phyloP scores from a whole-genome alignment of 1,140 invertebrate species.

The Aphidius gifuensis region DNA sequence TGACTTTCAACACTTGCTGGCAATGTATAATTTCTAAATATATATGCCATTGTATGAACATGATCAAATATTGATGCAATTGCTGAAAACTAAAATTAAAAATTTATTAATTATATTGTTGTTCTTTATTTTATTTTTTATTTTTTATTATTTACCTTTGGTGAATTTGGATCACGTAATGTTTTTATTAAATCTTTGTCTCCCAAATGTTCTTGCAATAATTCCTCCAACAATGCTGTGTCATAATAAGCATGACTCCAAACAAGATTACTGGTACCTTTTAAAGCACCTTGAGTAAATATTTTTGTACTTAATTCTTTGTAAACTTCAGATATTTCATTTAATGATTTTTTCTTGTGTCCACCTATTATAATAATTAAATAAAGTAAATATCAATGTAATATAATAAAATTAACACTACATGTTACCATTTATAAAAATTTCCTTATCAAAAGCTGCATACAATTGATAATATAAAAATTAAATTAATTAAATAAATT shows the following conservation, averaged over 20 bases:
- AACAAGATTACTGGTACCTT: constrained; percentile 76
- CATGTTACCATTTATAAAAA: no score
- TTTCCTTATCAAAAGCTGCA: no score
- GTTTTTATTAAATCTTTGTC: constrained; percentile 67
- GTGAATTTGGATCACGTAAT: constrained; percentile 58
- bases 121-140: background rate
- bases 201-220: constrained; percentile 72
- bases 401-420: no score
- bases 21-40: constrained; percentile 87
- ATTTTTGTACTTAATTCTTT: constrained; percentile 67
- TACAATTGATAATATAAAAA: no score
- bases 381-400: constrained; percentile 3
- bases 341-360: constrained; percentile 58
- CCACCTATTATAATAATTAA: constrained; percentile 51
- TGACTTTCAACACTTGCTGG: constrained; percentile 72
- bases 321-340: constrained; percentile 67
- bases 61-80: constrained; percentile 82
- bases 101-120: background rate
- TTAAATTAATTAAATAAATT: background rate
- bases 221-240: constrained; percentile 78
- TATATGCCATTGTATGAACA: constrained; percentile 73
- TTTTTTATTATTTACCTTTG: constrained; percentile 57
- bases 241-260: constrained; percentile 90
- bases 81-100: constrained; percentile 61
- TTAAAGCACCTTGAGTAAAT: constrained; percentile 68